Evolutionary conservation across 2,113 vertebrate species (phyloP).

Genomic region (Thalassoma bifasciatum): DNA sequence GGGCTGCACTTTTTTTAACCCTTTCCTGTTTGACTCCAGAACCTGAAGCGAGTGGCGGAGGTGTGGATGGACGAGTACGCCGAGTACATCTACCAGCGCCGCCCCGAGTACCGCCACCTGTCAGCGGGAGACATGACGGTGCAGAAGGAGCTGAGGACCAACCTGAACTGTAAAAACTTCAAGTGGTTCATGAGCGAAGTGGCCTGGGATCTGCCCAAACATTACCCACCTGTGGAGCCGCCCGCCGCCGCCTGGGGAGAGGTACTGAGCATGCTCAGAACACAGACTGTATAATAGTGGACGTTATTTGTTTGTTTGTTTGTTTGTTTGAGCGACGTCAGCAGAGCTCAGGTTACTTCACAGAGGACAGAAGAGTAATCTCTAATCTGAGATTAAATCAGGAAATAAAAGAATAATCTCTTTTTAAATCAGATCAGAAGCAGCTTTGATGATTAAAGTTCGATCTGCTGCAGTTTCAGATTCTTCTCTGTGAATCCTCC

Average conservation of each 20-base stretch:
- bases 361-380: too few species aligned
- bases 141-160: slow-evolving; percentile 92
- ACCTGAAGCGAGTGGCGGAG: slow-evolving; percentile 96
- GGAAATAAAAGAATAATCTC: not conserved
- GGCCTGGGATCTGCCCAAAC: slow-evolving; percentile 95
- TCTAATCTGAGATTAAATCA: too few species aligned
- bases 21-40: slow-evolving; percentile 82
- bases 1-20: too few species aligned
- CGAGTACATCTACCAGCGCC: slow-evolving; percentile 94
- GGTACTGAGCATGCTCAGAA: too few species aligned
- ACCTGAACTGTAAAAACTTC: slow-evolving; percentile 92
- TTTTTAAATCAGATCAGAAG: too few species aligned
- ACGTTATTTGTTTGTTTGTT: too few species aligned
- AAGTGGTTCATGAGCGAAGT: slow-evolving; percentile 97
- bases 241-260: slow-evolving; percentile 95
- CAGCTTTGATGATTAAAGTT: not conserved
- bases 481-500: too few species aligned
- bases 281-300: too few species aligned
- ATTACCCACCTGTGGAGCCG: slow-evolving; percentile 96
- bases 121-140: slow-evolving; percentile 89
- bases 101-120: slow-evolving; percentile 96
- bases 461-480: not conserved
- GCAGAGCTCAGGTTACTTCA: too few species aligned
- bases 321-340: too few species aligned
- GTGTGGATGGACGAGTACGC: slow-evolving; percentile 99